Conservation (phyloP, 2,888 invertebrate genomes). For the Synergus japonicus region DNA sequence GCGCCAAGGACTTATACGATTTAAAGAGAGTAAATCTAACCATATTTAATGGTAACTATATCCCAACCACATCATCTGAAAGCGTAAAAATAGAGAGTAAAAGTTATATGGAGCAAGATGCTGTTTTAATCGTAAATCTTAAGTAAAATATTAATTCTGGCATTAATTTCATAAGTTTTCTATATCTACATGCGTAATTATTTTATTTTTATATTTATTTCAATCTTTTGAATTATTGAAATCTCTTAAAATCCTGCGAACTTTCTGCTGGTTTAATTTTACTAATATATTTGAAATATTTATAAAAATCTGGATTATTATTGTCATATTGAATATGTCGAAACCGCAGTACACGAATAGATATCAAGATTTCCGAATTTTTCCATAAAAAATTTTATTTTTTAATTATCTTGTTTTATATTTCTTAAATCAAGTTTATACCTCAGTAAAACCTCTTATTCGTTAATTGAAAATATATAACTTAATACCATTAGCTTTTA, state of each 20-base stretch:
- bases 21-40: background rate
- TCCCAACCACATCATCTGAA: background rate
- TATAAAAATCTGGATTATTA: background rate
- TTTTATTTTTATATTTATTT: too few relatives aligned
- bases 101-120: background rate
- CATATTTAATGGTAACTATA: background rate
- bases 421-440: too few relatives aligned
- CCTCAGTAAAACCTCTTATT: background rate
- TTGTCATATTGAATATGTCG: background rate
- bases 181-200: too few relatives aligned
- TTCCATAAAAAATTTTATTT: too few relatives aligned
- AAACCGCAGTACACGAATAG: background rate
- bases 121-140: background rate
- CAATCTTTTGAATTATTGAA: too few relatives aligned
- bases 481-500: background rate
- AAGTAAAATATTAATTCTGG: too few relatives aligned
- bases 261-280: background rate
- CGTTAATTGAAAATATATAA: background rate
- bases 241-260: too few relatives aligned
- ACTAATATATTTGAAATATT: background rate
- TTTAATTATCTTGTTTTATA: too few relatives aligned
- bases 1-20: background rate
- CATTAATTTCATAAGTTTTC: too few relatives aligned
- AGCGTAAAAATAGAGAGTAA: background rate
- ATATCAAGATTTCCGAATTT: too few relatives aligned